phyloP scores from a whole-genome alignment of 2,797 vertebrate genomes.

The Spatula versicolor region DNA sequence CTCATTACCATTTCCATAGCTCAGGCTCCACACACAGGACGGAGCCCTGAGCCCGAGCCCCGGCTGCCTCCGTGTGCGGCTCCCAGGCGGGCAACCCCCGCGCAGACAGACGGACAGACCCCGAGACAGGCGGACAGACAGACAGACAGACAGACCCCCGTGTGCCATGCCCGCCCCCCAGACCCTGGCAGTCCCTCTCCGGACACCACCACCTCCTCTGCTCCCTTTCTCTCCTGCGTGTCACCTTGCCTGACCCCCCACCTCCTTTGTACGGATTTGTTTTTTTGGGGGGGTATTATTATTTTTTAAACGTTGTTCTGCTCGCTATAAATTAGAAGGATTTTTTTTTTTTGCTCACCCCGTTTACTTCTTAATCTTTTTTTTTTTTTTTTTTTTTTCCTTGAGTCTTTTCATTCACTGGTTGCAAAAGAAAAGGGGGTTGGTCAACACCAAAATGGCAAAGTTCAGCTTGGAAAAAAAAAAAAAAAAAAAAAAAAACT shows the following conservation, averaged over 20 bases:
- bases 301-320: slow-evolving; percentile 57
- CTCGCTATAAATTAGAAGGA: slow-evolving; percentile 42
- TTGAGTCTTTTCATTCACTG: slow-evolving; percentile 68
- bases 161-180: not conserved
- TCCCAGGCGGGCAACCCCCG: not conserved
- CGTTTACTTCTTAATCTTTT: slow-evolving; percentile 17
- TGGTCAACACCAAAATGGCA: slow-evolving; percentile 82
- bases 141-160: not conserved
- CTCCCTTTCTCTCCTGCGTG: not conserved
- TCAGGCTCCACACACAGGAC: slow-evolving; percentile 64
- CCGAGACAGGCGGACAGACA: not conserved
- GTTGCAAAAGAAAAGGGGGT: slow-evolving; percentile 73
- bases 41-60: slow-evolving; percentile 43
- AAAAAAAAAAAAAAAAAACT: not conserved
- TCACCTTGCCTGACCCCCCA: slow-evolving; percentile 7
- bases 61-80: slow-evolving; percentile 17
- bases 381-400: not conserved
- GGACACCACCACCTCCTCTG: not conserved
- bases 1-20: slow-evolving; percentile 84
- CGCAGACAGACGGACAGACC: not conserved
- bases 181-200: not conserved
- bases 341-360: not conserved
- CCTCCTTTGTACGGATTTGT: not conserved
- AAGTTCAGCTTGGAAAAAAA: slow-evolving; percentile 74
- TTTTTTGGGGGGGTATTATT: not conserved